A percentile compares a stretch with the other conserved stretches of the same genome.
phyloP scores from a whole-genome alignment of 2,797 vertebrate genomes.

The Coregonus ussuriensis region DNA sequence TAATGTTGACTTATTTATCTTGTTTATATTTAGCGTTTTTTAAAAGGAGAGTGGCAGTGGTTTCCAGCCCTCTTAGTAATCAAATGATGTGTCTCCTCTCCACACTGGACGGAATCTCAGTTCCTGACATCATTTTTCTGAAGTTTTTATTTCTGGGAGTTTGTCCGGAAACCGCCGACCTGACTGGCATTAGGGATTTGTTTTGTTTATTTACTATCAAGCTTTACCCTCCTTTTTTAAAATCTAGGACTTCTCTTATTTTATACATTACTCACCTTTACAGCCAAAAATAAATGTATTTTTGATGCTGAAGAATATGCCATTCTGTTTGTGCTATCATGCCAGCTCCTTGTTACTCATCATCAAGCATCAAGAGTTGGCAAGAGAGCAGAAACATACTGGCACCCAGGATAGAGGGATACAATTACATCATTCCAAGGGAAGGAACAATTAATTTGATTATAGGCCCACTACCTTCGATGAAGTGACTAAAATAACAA shows the following conservation, averaged over 20 bases:
- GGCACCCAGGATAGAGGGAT: background rate
- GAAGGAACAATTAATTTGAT: background rate
- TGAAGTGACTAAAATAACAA: background rate
- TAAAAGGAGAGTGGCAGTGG: slow-evolving; percentile 47
- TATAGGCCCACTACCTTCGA: background rate
- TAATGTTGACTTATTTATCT: slow-evolving; percentile 68
- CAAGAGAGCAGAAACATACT: background rate
- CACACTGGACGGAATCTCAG: slow-evolving; percentile 29
- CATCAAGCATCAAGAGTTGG: background rate
- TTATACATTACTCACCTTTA: background rate
- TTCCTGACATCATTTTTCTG: slow-evolving; percentile 47
- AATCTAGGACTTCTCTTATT: background rate
- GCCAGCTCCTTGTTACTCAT: background rate
- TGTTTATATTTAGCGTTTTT: slow-evolving; percentile 73
- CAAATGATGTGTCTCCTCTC: slow-evolving; percentile 42
- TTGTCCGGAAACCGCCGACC: background rate
- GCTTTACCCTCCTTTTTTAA: slow-evolving; percentile 11
- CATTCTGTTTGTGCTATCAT: background rate
- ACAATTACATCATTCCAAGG: background rate
- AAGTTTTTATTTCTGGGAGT: slow-evolving; percentile 49
- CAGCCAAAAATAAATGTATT: background rate
- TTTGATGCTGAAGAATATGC: background rate
- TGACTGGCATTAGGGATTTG: background rate
- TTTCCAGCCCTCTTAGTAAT: slow-evolving; percentile 53
- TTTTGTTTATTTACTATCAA: slow-evolving; percentile 5